These are phyloP conservation scores for Sinocyclocheilus anophthalmus DNA, from an alignment of 2,113 vertebrate genomes.

Conservation along the genomic window DNA sequence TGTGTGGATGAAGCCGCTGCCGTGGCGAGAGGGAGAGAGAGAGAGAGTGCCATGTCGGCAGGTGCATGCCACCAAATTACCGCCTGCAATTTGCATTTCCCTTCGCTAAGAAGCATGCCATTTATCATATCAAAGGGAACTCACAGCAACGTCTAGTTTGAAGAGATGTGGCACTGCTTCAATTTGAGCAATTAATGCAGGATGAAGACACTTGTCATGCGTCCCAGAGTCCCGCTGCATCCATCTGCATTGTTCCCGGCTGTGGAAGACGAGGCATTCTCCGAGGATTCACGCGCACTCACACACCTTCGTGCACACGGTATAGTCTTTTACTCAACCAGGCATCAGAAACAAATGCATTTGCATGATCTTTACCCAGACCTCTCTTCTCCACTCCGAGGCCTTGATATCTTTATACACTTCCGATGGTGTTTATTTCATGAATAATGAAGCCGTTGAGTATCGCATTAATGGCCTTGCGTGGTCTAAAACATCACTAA, in stretches of 20 bases:
- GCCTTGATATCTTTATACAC: constrained; percentile 57
- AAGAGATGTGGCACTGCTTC: constrained; percentile 99
- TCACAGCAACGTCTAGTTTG: constrained; percentile 95
- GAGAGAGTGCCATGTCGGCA: constrained; percentile 92
- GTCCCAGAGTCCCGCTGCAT: constrained; percentile 87
- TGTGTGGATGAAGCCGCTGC: constrained; percentile 70
- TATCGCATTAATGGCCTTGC: constrained; percentile 21
- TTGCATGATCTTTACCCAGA: constrained; percentile 63
- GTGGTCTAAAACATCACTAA: constrained; percentile 2
- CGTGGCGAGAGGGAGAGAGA: constrained; percentile 69
- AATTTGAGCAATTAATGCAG: constrained; percentile 99
- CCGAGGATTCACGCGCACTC: constrained; percentile 51
- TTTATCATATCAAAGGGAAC: constrained; percentile 99
- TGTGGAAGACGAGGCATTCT: constrained; percentile 74
- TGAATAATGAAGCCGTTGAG: constrained; percentile 4
- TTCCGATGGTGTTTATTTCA: constrained; percentile 26
- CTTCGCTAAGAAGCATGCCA: constrained; percentile 99
- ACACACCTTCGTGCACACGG: constrained; percentile 45
- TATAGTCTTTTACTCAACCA: constrained; percentile 57
- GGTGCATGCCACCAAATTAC: constrained; percentile 99
- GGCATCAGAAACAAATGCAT: constrained; percentile 70
- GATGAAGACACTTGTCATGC: constrained; percentile 97
- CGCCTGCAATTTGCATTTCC: constrained; percentile 96
- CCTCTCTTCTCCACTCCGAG: constrained; percentile 60
- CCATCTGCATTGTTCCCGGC: constrained; percentile 87